These are phyloP conservation scores for Ispidina lecontei DNA, from an alignment of 2,797 vertebrate genomes.

Conservation along the genomic window DNA sequence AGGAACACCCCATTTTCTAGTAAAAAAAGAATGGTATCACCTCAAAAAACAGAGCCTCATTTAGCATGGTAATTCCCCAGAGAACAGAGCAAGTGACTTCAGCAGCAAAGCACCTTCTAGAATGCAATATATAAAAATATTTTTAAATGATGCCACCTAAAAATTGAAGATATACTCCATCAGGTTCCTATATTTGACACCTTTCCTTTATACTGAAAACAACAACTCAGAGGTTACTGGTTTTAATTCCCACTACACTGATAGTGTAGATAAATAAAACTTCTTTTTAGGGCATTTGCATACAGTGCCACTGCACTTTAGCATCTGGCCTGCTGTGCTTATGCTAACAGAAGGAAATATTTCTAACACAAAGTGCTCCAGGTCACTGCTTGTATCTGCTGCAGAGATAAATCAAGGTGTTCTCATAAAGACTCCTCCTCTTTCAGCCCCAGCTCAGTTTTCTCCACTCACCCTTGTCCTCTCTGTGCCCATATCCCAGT, in stretches of 20 bases:
- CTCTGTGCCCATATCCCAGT: neutral
- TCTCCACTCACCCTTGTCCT: neutral
- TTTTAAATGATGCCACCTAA: neutral
- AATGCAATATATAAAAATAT: neutral
- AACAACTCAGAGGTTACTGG: neutral
- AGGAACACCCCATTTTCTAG: neutral
- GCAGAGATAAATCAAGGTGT: neutral
- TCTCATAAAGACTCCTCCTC: neutral
- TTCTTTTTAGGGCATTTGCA: neutral
- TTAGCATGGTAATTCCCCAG: neutral
- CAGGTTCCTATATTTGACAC: neutral
- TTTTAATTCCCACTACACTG: neutral
- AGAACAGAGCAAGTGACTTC: neutral
- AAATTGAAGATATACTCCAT: neutral
- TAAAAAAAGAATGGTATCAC: neutral
- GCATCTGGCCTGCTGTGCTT: neutral
- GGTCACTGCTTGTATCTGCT: conserved; percentile 5
- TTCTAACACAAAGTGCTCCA: conserved; percentile 9
- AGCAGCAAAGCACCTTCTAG: neutral
- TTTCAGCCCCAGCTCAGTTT: conserved; percentile 1
- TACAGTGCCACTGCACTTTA: neutral
- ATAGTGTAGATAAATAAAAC: neutral
- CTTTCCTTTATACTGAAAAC: neutral
- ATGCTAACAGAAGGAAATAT: neutral
- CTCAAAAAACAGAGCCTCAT: neutral